Conservation (phyloP, 2,797 vertebrate genomes). For the Mallotus villosus region DNA sequence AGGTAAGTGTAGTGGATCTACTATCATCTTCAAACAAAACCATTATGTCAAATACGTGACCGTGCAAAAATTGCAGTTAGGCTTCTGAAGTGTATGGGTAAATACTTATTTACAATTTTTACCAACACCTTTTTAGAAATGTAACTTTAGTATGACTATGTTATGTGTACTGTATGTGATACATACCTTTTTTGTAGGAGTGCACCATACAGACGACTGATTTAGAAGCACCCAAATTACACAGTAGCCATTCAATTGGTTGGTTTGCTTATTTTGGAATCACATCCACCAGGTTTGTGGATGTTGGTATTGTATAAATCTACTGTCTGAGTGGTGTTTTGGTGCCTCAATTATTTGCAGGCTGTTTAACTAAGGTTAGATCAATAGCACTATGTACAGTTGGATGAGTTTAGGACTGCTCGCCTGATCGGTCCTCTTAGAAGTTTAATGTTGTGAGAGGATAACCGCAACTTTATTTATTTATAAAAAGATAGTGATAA, state of each 20-base stretch:
- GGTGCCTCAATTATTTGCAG: not conserved
- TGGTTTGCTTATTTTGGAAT: not conserved
- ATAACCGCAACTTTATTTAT: not conserved
- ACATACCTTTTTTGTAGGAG: not conserved
- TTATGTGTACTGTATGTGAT: too few species aligned
- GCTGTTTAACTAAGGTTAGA: not conserved
- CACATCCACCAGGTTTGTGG: not conserved
- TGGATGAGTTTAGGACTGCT: too few species aligned
- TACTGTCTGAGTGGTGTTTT: not conserved
- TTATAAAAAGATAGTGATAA: not conserved
- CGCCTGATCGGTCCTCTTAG: too few species aligned
- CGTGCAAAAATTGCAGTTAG: too few species aligned
- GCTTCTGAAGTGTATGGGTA: too few species aligned
- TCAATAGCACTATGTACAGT: too few species aligned
- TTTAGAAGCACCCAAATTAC: too few species aligned
- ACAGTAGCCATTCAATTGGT: not conserved
- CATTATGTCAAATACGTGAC: too few species aligned
- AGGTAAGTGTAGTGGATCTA: conserved; percentile 56
- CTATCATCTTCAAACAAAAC: not conserved
- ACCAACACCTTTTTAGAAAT: too few species aligned
- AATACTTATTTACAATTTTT: too few species aligned
- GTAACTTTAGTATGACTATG: too few species aligned
- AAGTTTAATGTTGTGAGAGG: too few species aligned
- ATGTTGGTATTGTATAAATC: not conserved
- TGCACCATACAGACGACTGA: not conserved